A percentile compares a stretch with the other conserved stretches of the same genome.
Conservation (phyloP, 2,797 vertebrate genomes). For the Brotula barbata region DNA sequence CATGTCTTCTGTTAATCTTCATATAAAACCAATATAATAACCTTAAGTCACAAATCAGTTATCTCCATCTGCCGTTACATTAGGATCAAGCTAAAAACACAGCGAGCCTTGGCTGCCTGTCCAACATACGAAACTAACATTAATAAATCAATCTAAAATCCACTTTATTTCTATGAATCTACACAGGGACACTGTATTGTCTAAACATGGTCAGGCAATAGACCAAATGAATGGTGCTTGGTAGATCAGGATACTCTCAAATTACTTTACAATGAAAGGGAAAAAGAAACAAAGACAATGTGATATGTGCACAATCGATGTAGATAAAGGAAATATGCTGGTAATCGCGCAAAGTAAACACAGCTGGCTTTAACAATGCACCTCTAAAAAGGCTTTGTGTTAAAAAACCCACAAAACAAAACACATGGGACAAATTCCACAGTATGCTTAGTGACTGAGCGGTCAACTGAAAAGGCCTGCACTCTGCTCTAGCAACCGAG, state of each 20-base stretch:
- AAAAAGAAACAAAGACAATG: conserved; percentile 1
- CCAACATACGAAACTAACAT: too few species aligned
- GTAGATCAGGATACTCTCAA: conserved; percentile 50
- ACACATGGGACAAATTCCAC: too few species aligned
- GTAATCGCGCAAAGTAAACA: not conserved
- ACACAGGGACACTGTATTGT: conserved; percentile 34
- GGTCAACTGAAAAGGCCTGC: too few species aligned
- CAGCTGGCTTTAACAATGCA: conserved; percentile 5
- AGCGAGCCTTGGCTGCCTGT: too few species aligned
- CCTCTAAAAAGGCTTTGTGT: not conserved
- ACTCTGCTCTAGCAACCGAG: too few species aligned
- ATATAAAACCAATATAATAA: too few species aligned
- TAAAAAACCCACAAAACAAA: not conserved
- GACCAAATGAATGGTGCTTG: conserved; percentile 20
- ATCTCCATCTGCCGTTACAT: too few species aligned
- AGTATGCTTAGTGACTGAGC: too few species aligned
- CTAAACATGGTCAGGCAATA: conserved; percentile 27
- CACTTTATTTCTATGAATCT: conserved; percentile 1
- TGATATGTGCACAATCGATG: conserved; percentile 15
- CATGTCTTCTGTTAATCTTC: too few species aligned
- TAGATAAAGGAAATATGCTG: conserved; percentile 16
- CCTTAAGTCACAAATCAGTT: too few species aligned
- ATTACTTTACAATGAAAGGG: conserved; percentile 16
- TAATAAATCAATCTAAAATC: too few species aligned
- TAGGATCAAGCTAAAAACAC: too few species aligned